Evolutionary conservation across 1,140 invertebrate genomes (phyloP), one percentile per base, ranked within the genome.

Genomic region (Andricus grossulariae): DNA sequence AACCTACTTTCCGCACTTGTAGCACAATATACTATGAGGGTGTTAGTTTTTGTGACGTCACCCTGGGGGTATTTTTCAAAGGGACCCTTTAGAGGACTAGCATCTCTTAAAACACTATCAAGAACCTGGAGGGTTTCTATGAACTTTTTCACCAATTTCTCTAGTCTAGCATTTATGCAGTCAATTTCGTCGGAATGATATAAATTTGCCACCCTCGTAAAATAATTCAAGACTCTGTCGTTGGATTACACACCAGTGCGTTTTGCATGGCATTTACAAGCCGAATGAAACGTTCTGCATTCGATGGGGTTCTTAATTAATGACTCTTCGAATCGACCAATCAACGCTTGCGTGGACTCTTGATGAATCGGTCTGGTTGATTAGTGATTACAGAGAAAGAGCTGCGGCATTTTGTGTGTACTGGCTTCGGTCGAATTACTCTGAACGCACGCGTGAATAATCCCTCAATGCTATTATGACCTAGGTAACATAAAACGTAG

Each of bases 241-340:
- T 82, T 82, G 60, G 32, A 39, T 25, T n/a, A 66, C 60, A 66
- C 25, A 82, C 71, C 74, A 71, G 75, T 77, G 75, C 66, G 77
- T 77, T 82, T 75, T 75, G 73, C 77, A 79, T 79, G 75, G 78
- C 76, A 74, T 55, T 78, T 80, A 66, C 60, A 66, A 66, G 60
- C 60, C 25, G 60, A 66, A 66, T 66, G 13, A 66, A 66, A 66
- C 21, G 60, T 15, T 79, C 73, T 82, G 76, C 73, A 78, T 80
- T 80, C 76, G 73, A 72, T 76, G 78, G 77, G 74, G 76, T 81
- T 85, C 84, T 85, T 86, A 88, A 88, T 88, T 88, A 88, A 87
- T 87, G 86, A 88, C 80, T 81, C 73, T 54, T 82, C 72, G 81
- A 85, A 87, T 82, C 80, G 79, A 76, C 82, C 84, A 83, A 86